Base-by-base conservation (phyloP, 1,140 invertebrate species). In the Lepidurus packardi region DNA sequence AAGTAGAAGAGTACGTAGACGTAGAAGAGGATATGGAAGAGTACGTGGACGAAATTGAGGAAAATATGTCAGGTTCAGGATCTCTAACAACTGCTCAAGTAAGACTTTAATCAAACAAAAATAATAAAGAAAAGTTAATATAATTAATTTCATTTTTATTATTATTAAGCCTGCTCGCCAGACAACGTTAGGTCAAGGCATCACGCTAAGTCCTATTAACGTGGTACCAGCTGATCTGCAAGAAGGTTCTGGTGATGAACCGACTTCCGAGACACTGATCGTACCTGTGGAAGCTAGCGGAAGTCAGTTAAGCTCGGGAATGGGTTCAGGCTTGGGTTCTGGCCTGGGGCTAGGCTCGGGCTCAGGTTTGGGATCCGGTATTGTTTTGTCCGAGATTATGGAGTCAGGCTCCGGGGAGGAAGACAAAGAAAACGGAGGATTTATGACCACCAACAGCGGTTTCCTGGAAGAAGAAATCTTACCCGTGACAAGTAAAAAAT, bases 1-100 rank as follows among this genome's bases (percentile, higher is more conserved):
- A 84, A 9, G 81, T 80, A 45, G 84, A 83, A 78, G 82, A 82
- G 75, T 82, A 86, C 73, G 82, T 82, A 43, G 82, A 86, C 73
- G 82, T 82, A 43, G 84, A 85, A 74, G 87, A 85, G 81, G 83
- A 81, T 74, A 84, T 83, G 75, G 83, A 83, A 78, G 85, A 87
- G 65, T n/a, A 78, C 7, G 82, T 79, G 34, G 87, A 85, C 77
- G 87, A 88, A 78, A 86, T 85, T 21, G 80, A 79, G 16, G 79
- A 78, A 81, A 85, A 9, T 16, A 16, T 16, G 53, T 65, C 53
- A 65, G 53, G 8, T 1, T 65, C 53, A 5, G 53, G 9, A 9
- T 16, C 53, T 65, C 53, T 21, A 16, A 65, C 53, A 65, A 13
- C 53, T 16, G 9, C 53, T 1, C 9, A 65, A 7, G 53, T 65